Evolutionary conservation across 2,797 vertebrate genomes (phyloP).

Genomic region (Paramormyrops hopkinsi): DNA sequence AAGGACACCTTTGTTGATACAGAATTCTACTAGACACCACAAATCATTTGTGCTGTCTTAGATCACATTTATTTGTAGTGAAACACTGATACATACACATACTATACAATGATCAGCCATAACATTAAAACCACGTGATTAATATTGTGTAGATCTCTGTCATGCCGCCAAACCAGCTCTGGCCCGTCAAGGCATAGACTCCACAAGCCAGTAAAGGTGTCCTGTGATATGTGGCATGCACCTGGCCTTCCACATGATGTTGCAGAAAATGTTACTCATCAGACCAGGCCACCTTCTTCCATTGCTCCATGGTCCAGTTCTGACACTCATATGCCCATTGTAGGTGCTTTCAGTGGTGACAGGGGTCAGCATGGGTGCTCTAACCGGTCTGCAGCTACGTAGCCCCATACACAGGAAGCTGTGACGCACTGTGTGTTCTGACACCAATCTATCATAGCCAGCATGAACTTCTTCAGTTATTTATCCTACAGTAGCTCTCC

Average conservation of each 20-base stretch:
- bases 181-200: background rate
- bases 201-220: background rate
- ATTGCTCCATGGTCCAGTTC: background rate
- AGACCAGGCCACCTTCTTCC: background rate
- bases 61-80: background rate
- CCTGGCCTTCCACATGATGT: background rate
- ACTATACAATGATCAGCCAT: background rate
- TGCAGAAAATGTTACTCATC: background rate
- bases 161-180: background rate
- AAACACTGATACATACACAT: background rate
- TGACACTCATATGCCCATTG: background rate
- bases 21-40: background rate
- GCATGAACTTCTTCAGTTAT: background rate
- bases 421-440: background rate
- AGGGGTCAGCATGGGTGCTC: background rate
- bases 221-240: background rate
- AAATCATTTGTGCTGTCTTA: background rate
- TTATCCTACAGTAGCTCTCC: background rate
- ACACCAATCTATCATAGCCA: background rate
- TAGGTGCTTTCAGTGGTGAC: background rate
- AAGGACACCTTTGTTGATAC: background rate
- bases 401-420: background rate
- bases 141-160: background rate
- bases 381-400: background rate
- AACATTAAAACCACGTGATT: background rate